These are phyloP conservation scores for Caenorhabditis imperialis DNA, from an alignment of 2,888 invertebrate genomes.

Conservation along the genomic window DNA sequence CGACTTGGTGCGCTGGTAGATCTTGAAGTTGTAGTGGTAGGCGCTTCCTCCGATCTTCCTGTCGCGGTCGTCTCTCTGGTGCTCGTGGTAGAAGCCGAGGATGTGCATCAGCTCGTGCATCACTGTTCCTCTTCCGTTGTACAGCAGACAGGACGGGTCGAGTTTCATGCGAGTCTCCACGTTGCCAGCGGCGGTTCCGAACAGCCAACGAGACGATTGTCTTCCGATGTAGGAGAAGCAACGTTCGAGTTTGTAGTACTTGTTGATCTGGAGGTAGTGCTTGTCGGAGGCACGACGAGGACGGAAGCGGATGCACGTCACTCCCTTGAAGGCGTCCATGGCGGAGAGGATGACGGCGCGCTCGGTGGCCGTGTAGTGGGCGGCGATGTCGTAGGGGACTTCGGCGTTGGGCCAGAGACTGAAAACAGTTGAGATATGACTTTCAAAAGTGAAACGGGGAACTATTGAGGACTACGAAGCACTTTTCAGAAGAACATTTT, in stretches of 20 bases:
- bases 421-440: constrained; percentile 11
- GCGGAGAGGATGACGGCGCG: constrained; percentile 54
- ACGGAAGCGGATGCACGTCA: constrained; percentile 62
- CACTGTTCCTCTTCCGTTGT: constrained; percentile 63
- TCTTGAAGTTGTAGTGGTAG: constrained; percentile 63
- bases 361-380: constrained; percentile 58
- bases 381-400: constrained; percentile 63
- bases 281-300: constrained; percentile 51
- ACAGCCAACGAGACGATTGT: constrained; percentile 54
- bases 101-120: constrained; percentile 68
- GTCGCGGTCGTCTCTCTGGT: constrained; percentile 64
- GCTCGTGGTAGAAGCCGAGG: constrained; percentile 66
- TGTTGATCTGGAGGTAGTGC: constrained; percentile 63
- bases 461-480: not conserved
- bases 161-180: constrained; percentile 65
- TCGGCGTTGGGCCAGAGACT: constrained; percentile 62
- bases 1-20: constrained; percentile 53
- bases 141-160: constrained; percentile 58
- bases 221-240: constrained; percentile 66
- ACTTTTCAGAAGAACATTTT: not conserved
- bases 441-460: not conserved
- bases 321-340: constrained; percentile 60
- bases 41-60: constrained; percentile 52
- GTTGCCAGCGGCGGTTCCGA: constrained; percentile 58
- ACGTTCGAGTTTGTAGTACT: constrained; percentile 59